Base-by-base conservation (phyloP, 2,797 vertebrate species). In the Capromys pilorides region DNA sequence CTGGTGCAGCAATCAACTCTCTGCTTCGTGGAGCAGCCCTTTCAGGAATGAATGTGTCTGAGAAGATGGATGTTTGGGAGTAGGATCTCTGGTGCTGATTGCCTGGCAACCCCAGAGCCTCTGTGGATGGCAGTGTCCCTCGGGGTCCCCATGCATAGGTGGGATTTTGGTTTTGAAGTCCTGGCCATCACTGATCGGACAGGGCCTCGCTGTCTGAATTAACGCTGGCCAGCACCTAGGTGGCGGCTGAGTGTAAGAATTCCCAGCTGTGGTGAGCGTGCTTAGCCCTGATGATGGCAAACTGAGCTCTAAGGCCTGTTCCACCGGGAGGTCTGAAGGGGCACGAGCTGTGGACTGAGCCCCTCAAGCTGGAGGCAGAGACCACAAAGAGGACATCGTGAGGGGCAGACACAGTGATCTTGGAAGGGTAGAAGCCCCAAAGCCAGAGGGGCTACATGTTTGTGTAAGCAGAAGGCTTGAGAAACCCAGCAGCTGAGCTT, bases 11-110 rank as follows among this genome's bases (percentile, higher is more conserved):
- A 88, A 93, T 96, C 84, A 95, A 49, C 94, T 96, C 51, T 96
- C 85, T 96, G 93, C 93, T 94, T 94, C 61, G 57, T 94, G 82
- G 95, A 96, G 94, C 81, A 92, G 88, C 59, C 12, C 66, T 96
- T 92, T 94, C 81, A 93, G 82, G 93, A 95, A 90, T 95, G 54
- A 94, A 94, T 87, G 93, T 94, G 93, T 85, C 93, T 5, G 19
- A 93, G 31, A 86, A 96, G 94, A 96, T 81, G 85, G 85, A 94
- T 90, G 91, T 83, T 96, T 96, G 88, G 59, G 75, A 79, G 82
- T 67, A 45, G 88, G 94, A 91, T 96, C 62, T 95, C 78, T 92
- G 83, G 85, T 92, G 91, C 75, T 94, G 81, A 77, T 14, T 88
- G 84, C 16, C 81, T 94, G 94, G 85, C 95, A 96, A 95, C 39